These are phyloP conservation scores for Phycodurus eques DNA, from an alignment of 2,113 vertebrate species.

Conservation along the genomic window DNA sequence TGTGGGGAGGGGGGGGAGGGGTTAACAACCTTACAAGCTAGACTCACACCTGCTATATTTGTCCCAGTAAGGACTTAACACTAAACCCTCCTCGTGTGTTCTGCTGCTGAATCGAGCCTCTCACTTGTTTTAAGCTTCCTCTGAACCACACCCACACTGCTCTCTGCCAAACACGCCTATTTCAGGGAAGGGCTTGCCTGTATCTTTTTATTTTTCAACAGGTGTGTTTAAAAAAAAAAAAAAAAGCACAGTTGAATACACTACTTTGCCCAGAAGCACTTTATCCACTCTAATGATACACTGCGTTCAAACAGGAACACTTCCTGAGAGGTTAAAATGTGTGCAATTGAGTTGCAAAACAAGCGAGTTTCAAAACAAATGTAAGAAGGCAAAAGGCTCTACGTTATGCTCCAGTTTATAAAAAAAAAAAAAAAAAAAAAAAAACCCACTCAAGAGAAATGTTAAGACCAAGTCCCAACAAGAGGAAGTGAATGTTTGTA, in stretches of 20 bases:
- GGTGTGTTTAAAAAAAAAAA: conserved; percentile 27
- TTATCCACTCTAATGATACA: not conserved
- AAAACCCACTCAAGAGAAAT: not conserved
- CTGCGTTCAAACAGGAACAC: conserved; percentile 2
- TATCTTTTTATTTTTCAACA: conserved; percentile 11
- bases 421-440: not conserved
- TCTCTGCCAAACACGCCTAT: conserved; percentile 14
- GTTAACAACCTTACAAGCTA: conserved; percentile 9
- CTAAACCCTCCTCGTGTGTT: conserved; percentile 44
- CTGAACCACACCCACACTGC: conserved; percentile 46
- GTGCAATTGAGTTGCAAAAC: not conserved
- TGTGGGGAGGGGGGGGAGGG: not conserved
- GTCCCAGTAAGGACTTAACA: conserved; percentile 33
- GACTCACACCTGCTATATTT: conserved; percentile 33
- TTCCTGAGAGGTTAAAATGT: not conserved
- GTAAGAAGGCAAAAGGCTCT: not conserved
- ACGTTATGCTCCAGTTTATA: not conserved
- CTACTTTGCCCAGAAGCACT: conserved; percentile 7
- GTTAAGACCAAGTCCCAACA: not conserved
- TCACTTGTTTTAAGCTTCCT: conserved; percentile 48
- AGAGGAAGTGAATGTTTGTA: not conserved
- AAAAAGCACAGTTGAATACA: not conserved
- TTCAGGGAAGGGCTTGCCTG: conserved; percentile 12
- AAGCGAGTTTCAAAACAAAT: not conserved
- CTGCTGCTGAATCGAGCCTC: conserved; percentile 43